Evolutionary conservation across 2,888 invertebrate species (phyloP), one percentile per base, ranked within the genome.

Genomic region (Smittia sp.): DNA sequence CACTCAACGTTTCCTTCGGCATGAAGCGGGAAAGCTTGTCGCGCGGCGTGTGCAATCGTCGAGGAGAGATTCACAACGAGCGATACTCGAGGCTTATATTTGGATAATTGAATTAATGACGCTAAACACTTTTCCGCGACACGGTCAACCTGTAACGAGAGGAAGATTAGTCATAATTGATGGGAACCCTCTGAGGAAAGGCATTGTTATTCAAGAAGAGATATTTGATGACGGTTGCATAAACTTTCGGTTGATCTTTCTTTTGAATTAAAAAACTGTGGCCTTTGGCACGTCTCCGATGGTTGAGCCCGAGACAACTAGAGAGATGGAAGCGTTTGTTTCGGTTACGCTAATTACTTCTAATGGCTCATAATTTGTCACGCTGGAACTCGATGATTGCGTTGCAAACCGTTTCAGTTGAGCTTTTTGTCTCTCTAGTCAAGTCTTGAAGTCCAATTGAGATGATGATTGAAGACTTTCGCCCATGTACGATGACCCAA

Each of bases 51-150:
- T 58, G 18, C 58, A 58, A 7, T 58, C 18, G 15, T 13, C 13
- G 24, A 58, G 11, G 58, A 58, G 22, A 46, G 46, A 15, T 46
- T 46, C 15, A 32, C 32, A n/a, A 46, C 39, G 39, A 7, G 39
- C 39, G 7, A 39, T 39, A 39, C 7, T 39, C 7, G 4, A 58
- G 58, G 18, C 24, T 58, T 58, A 22, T 46, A 11, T 46, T 46
- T 7, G 18, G 58, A 58, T 58, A 58, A 58, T 58, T 58, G n/a
- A 58, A 58, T 22, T 58, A 58, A 46, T 46, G 46, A 46, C 15
- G 46, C n/a, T 13, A 15, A 46, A 46, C 46, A n/a, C 15, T 15
- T 46, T 11, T 15, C n/a, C 46, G 11, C 32, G 32, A 32, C 32
- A 32, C 32, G 32, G 32, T 32, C 32, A 32, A 32, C 32, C 32